Conservation (phyloP, 2,888 invertebrate species). For the Campaea margaritaria region DNA sequence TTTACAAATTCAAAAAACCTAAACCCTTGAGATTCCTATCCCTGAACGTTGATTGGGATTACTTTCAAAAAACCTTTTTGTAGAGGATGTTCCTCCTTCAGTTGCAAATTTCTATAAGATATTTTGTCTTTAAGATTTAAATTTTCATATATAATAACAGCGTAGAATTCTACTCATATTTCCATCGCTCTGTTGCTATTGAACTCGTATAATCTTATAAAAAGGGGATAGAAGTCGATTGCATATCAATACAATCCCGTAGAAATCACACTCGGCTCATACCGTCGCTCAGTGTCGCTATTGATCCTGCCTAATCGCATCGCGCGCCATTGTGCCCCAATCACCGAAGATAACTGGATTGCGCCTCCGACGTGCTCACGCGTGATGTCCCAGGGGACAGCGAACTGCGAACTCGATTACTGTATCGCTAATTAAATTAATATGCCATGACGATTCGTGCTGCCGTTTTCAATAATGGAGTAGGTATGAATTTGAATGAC, state of each 20-base stretch:
- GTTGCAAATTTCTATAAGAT: too few species aligned
- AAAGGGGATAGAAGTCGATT: neutral
- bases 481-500: neutral
- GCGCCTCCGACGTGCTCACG: slow-evolving; percentile 59
- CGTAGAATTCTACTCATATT: too few species aligned
- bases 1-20: too few species aligned
- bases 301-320: slow-evolving; percentile 68
- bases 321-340: slow-evolving; percentile 73
- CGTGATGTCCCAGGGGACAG: slow-evolving; percentile 54
- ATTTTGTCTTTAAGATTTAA: too few species aligned
- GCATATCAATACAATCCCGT: neutral
- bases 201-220: too few species aligned
- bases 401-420: slow-evolving; percentile 61
- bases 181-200: too few species aligned
- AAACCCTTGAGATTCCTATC: too few species aligned
- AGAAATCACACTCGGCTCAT: neutral
- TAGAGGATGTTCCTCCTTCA: too few species aligned
- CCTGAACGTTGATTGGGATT: too few species aligned
- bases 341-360: slow-evolving; percentile 76
- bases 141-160: too few species aligned
- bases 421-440: slow-evolving; percentile 61
- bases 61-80: too few species aligned
- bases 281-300: slow-evolving; percentile 34
- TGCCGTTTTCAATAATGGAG: slow-evolving; percentile 6
- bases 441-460: slow-evolving; percentile 24